Percentiles rank a stretch among this genome's conserved stretches.
Evolutionary conservation across 2,888 invertebrate genomes (phyloP).

Genomic region (Sinohyriopsis cumingii): DNA sequence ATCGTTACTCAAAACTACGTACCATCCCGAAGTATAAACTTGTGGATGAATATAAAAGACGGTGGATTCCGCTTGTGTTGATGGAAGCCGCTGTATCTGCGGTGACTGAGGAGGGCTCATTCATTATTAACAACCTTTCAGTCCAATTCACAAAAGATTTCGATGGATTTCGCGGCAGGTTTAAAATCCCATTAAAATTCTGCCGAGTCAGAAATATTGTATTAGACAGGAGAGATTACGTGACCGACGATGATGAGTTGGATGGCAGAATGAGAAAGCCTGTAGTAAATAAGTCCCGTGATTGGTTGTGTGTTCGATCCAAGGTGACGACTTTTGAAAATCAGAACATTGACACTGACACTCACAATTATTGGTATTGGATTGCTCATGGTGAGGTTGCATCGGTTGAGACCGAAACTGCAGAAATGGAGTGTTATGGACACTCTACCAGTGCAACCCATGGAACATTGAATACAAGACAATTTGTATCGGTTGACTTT

Average conservation of each 20-base stretch:
- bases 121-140: conserved; percentile 27
- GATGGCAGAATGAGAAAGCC: not conserved
- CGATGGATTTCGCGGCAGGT: conserved; percentile 9
- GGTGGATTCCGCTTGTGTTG: conserved; percentile 26
- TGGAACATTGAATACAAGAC: not conserved
- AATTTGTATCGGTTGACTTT: conserved; percentile 11
- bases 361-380: not conserved
- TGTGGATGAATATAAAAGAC: conserved; percentile 18
- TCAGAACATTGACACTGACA: not conserved
- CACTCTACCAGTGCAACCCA: too few relatives aligned
- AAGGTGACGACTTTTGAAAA: not conserved
- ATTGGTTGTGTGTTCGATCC: conserved; percentile 19
- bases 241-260: not conserved
- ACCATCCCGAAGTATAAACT: conserved; percentile 16
- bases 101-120: conserved; percentile 14
- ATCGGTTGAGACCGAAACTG: conserved; percentile 2
- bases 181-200: conserved; percentile 14
- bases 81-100: conserved; percentile 35
- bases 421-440: not conserved
- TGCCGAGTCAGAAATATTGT: conserved; percentile 30
- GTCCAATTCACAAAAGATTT: conserved; percentile 11
- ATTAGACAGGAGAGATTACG: conserved; percentile 10
- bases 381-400: conserved; percentile 11
- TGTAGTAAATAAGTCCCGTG: conserved; percentile 7
- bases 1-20: conserved; percentile 19